These are phyloP conservation scores for Planiliza haematocheilus DNA, from an alignment of 2,113 vertebrate species.

Conservation along the genomic window DNA sequence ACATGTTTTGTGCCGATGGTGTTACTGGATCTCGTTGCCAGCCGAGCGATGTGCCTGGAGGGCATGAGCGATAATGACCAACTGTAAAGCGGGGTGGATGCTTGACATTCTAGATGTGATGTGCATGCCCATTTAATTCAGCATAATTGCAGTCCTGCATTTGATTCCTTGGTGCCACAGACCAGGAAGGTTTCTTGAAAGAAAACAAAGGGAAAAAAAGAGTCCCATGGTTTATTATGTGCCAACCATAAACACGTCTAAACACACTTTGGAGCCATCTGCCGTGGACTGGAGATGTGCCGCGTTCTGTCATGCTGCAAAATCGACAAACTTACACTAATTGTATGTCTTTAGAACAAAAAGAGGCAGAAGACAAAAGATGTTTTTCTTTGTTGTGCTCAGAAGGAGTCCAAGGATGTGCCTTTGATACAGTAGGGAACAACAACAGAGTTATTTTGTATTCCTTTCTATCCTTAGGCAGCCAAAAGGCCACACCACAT, in stretches of 20 bases:
- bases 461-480: not conserved
- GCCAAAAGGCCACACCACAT: no score
- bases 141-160: not conserved
- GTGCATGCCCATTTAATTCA: not conserved
- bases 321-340: constrained; percentile 5
- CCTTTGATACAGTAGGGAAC: not conserved
- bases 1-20: constrained; percentile 46
- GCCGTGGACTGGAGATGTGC: not conserved
- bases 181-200: not conserved
- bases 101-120: constrained; percentile 25
- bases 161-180: no score
- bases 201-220: not conserved
- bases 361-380: not conserved
- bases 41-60: constrained; percentile 37
- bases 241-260: constrained; percentile 2
- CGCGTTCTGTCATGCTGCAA: constrained; percentile 6
- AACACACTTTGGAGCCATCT: constrained; percentile 19
- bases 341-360: not conserved
- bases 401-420: not conserved
- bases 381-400: not conserved
- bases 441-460: not conserved
- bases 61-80: constrained; percentile 22
- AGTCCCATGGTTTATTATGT: not conserved
- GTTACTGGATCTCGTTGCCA: constrained; percentile 43
- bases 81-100: constrained; percentile 20